Percentiles rank a stretch among this genome's conserved stretches.
Conservation (phyloP, 2,113 vertebrate species). For the Pelmatolapia mariae region DNA sequence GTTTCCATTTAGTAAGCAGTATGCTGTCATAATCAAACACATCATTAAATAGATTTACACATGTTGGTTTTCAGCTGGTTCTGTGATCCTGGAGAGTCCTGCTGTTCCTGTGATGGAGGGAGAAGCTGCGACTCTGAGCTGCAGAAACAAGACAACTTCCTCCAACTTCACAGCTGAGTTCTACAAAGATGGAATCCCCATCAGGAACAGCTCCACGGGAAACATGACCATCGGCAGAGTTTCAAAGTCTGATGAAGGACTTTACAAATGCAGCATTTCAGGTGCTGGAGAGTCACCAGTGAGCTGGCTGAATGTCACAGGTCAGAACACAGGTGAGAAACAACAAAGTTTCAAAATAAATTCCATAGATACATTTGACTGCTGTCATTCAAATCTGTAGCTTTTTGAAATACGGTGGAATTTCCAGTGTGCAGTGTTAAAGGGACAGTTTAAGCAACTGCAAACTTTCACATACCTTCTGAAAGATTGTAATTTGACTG, state of each 20-base stretch:
- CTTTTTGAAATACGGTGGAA: not conserved
- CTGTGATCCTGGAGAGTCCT: not conserved
- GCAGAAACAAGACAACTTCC: not conserved
- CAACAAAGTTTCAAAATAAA: not conserved
- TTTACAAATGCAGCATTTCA: not conserved
- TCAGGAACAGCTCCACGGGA: fast-evolving
- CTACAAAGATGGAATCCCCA: not conserved
- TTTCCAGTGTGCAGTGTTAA: not conserved
- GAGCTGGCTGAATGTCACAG: not conserved
- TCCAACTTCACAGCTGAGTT: not conserved
- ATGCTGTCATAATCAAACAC: fast-evolving
- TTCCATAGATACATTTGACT: not conserved
- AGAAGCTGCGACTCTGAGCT: fast-evolving
- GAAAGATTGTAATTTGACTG: no score
- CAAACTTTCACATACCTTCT: fast-evolving
- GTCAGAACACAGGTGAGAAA: not conserved
- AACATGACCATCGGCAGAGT: not conserved
- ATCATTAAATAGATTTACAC: not conserved
- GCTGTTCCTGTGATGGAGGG: not conserved
- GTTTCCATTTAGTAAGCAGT: not conserved
- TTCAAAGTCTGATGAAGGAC: not conserved
- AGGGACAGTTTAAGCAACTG: not conserved
- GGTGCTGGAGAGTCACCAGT: not conserved
- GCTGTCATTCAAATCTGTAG: fast-evolving
- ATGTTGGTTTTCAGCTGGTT: fast-evolving